Base-by-base conservation (phyloP, 53 echinoderm and acorn worm genomes). In the Paelopatides confundens region DNA sequence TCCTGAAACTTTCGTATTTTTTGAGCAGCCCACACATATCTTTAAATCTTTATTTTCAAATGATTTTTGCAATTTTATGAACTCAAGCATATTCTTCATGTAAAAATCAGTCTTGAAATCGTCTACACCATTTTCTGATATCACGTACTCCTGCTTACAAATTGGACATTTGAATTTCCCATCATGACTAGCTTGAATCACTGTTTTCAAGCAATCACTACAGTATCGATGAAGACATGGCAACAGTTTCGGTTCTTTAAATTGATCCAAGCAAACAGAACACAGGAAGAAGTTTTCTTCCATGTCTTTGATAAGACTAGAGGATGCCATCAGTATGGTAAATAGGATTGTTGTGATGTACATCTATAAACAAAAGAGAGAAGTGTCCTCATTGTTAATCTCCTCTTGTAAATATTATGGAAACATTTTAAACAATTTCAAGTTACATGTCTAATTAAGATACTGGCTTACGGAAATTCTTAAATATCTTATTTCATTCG, bases 141-240 rank as follows among this genome's bases (percentile, higher is more conserved):
- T 39, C 0, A 17, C 23, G 35, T 37, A 37, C 17, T 70, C 35
- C 23, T 70, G 35, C 35, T 39, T 70, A 39, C 70, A 70, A 1
- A 21, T 7, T n/a, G 70, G 70, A 37, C 38, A 37, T 24, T 70
- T 34, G 21, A 70, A 3, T 7, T 18, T 5, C 4, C 36, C 36
- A 23, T 18, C n/a, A 7, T 35, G 70, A 18, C 70, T 23, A 4
- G 14, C 24, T 14, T 70, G 12, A 36, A 70, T 21, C 5, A 70
- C 23, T 17, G 10, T 36, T 8, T 70, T 35, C 39, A 70, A 31
- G 24, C 70, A 70, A 0, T 70, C 70, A 35, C 70, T 70, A 31
- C 70, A 70, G 36, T 70, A 70, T 18, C 70, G 36, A 70, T 70
- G 70, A 3, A 70, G 70, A 70, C 70, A 70, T 37, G 70, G 70